A percentile compares a stretch with the other conserved stretches of the same genome.
These are phyloP conservation scores for Xestobium rufovillosum DNA, from an alignment of 2,888 invertebrate species.

Conservation along the genomic window DNA sequence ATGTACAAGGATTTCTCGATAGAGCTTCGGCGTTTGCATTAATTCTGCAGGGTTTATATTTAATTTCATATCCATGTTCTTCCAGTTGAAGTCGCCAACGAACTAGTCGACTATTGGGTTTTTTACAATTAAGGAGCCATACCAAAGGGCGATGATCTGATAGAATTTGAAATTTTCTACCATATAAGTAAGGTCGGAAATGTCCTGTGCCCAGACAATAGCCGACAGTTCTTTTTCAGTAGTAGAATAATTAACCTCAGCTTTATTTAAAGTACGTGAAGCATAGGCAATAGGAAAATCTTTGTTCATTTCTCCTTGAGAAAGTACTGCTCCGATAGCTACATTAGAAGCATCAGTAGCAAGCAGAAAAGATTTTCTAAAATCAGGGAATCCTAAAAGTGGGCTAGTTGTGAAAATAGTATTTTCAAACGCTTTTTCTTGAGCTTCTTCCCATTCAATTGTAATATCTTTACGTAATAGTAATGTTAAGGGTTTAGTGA, in stretches of 20 bases:
- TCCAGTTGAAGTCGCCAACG: conserved; percentile 31
- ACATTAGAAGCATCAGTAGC: conserved; percentile 30
- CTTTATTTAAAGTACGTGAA: conserved; percentile 27
- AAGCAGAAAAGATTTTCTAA: conserved; percentile 22
- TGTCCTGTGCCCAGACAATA: conserved; percentile 28
- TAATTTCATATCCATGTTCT: conserved; percentile 33
- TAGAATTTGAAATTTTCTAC: conserved; percentile 29
- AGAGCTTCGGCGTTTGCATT: conserved; percentile 32
- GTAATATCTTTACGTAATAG: conserved; percentile 25
- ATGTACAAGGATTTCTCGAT: too few species aligned
- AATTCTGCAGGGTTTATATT: conserved; percentile 28
- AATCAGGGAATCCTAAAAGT: conserved; percentile 19
- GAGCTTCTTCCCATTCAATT: conserved; percentile 9
- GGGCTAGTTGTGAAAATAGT: not conserved
- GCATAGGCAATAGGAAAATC: conserved; percentile 31
- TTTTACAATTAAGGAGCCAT: conserved; percentile 30
- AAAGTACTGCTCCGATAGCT: conserved; percentile 28
- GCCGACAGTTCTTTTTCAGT: conserved; percentile 32
- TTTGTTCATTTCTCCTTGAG: conserved; percentile 24
- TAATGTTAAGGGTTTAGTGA: conserved; percentile 30
- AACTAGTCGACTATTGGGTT: conserved; percentile 28
- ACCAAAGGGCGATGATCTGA: conserved; percentile 32
- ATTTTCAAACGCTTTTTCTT: conserved; percentile 10
- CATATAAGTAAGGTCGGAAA: conserved; percentile 32
- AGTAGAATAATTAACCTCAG: conserved; percentile 31